Conservation (phyloP, 2,113 vertebrate species). For the Dromaius novaehollandiae region DNA sequence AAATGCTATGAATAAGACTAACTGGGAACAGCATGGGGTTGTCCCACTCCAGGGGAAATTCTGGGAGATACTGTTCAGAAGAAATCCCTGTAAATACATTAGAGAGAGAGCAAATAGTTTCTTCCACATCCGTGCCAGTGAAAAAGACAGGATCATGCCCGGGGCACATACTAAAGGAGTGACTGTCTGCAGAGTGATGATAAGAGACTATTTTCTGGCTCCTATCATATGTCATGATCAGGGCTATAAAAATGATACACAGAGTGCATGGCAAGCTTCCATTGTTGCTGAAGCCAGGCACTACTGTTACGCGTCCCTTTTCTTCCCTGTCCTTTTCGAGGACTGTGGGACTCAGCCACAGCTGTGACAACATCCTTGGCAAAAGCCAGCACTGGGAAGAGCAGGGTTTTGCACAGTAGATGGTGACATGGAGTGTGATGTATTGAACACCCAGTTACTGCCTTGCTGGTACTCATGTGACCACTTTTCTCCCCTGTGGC, state of each 20-base stretch:
- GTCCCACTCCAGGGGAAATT: constrained; percentile 46
- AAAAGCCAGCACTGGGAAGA: background rate
- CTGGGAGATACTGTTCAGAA: constrained; percentile 32
- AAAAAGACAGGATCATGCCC: constrained; percentile 23
- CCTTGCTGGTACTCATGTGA: background rate
- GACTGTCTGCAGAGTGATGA: constrained; percentile 20
- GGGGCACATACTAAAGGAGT: constrained; percentile 6
- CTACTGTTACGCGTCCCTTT: background rate
- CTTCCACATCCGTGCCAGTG: background rate
- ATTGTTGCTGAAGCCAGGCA: background rate
- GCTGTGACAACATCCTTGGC: background rate
- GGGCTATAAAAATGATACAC: background rate
- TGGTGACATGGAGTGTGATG: too few species aligned
- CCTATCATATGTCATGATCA: constrained; percentile 51
- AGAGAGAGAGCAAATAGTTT: constrained; percentile 29
- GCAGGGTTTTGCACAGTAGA: background rate
- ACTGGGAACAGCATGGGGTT: constrained; percentile 35
- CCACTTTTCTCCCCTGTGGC: background rate
- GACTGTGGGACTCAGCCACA: accelerated
- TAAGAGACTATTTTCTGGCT: constrained; percentile 16
- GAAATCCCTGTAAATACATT: constrained; percentile 52
- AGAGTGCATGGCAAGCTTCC: constrained; percentile 5
- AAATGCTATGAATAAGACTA: constrained; percentile 27
- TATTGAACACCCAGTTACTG: too few species aligned
- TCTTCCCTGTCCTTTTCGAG: background rate